These are phyloP conservation scores for Orussus abietinus DNA, from an alignment of 1,140 invertebrate genomes.

Conservation along the genomic window DNA sequence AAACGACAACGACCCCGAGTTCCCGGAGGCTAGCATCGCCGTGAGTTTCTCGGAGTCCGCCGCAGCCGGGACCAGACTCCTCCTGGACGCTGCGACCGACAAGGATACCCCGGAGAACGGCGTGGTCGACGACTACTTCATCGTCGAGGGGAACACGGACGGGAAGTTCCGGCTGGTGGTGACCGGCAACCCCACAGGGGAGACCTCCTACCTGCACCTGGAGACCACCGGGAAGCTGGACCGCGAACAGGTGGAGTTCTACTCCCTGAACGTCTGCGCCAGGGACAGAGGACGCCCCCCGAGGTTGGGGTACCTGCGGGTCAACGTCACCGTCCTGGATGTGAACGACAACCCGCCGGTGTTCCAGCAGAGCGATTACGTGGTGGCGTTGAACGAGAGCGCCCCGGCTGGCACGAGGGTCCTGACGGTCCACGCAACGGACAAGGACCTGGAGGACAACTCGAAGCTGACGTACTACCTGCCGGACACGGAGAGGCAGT, in stretches of 20 bases:
- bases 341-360: slow-evolving; percentile 94
- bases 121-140: slow-evolving; percentile 81
- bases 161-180: slow-evolving; percentile 83
- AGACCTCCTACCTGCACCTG: slow-evolving; percentile 83
- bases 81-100: slow-evolving; percentile 85
- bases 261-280: slow-evolving; percentile 85
- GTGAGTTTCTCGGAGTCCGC: slow-evolving; percentile 89
- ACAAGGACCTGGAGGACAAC: slow-evolving; percentile 89
- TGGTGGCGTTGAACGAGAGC: slow-evolving; percentile 87
- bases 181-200: slow-evolving; percentile 82
- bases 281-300: slow-evolving; percentile 79
- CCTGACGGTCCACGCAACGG: slow-evolving; percentile 84
- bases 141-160: slow-evolving; percentile 82
- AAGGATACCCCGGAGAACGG: slow-evolving; percentile 81
- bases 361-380: slow-evolving; percentile 90
- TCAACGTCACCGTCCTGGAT: slow-evolving; percentile 88
- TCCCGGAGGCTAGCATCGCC: slow-evolving; percentile 81
- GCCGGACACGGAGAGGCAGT: slow-evolving; percentile 78
- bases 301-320: slow-evolving; percentile 76
- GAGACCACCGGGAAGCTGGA: slow-evolving; percentile 88
- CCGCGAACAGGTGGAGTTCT: slow-evolving; percentile 77
- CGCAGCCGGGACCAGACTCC: slow-evolving; percentile 75
- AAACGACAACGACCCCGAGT: slow-evolving; percentile 86
- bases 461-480: slow-evolving; percentile 88
- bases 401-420: slow-evolving; percentile 82